These are phyloP conservation scores for Sarcophaga bullata DNA, from an alignment of 1,140 invertebrate species.

Conservation along the genomic window DNA sequence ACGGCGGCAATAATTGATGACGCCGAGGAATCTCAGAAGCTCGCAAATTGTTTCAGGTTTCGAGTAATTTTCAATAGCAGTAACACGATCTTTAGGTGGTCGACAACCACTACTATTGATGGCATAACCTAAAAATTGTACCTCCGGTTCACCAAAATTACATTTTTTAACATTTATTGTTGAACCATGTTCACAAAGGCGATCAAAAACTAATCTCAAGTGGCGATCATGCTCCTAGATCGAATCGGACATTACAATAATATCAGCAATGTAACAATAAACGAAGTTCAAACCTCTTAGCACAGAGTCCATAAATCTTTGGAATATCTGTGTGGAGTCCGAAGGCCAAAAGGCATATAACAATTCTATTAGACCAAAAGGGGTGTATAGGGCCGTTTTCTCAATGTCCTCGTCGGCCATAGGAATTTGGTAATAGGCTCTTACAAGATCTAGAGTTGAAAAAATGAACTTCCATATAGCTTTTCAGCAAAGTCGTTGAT, in stretches of 20 bases:
- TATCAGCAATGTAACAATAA: constrained; percentile 49
- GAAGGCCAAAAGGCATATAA: constrained; percentile 63
- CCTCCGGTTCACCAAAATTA: constrained; percentile 47
- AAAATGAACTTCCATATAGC: constrained; percentile 26
- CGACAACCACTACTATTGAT: background rate
- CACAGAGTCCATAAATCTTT: constrained; percentile 67
- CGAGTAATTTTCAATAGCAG: background rate
- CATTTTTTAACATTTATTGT: too few relatives aligned
- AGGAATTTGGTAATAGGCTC: constrained; percentile 19
- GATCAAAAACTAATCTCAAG: too few relatives aligned
- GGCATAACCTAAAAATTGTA: constrained; percentile 47
- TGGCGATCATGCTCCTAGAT: background rate
- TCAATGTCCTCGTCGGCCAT: constrained; percentile 50
- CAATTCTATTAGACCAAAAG: constrained; percentile 65
- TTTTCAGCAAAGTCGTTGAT: constrained; percentile 8
- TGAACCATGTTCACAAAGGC: too few relatives aligned
- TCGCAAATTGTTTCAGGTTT: background rate
- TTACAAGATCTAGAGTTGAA: background rate
- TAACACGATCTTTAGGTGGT: background rate
- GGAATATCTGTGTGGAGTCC: constrained; percentile 65
- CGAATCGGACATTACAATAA: constrained; percentile 27
- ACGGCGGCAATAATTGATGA: background rate
- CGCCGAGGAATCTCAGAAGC: background rate
- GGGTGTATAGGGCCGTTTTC: constrained; percentile 63
- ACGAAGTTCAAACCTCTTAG: constrained; percentile 60